Base-by-base conservation (phyloP, 1,140 invertebrate genomes). In the Polyergus mexicanus region DNA sequence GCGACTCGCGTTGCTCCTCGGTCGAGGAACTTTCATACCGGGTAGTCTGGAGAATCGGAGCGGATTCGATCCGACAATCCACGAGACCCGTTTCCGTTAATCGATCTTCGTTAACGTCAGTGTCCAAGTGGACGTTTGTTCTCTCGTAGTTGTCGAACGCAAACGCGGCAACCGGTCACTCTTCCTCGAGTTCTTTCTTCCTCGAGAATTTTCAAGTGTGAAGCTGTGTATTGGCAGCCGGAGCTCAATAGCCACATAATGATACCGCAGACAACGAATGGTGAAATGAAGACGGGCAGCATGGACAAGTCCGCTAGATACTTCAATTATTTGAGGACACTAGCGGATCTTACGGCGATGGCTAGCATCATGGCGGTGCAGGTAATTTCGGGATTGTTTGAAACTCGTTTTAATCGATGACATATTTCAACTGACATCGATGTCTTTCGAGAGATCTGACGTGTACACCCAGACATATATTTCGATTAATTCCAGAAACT, bases 281-380 rank as follows among this genome's bases (percentile, higher is more conserved):
- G 88, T 3, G 92, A 92, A 69, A 85, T 93, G 6, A 88, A 89
- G 4, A 91, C 91, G 11, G 88, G 91, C 19, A 92, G 88, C 35
- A 84, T 93, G 86, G 90, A 94, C 75, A 81, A 84, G 22, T 83
- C 88, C 75, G 78, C 72, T 1, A 93, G 89, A 62, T 92, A 92
- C 78, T 90, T 92, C 62, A 89, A 86, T 62, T 92, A 92, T 62
- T 71, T 94, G 22, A 90, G 86, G 78, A 93, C 93, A 10, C 87
- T 94, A 35, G 93, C 93, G 41, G 93, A 94, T 66, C 85, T 94
- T 51, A 92, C 92, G 0, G 92, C 92, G 56, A 87, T 94, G 84
- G 93, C 93, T 25, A 93, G 93, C 80, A 93, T 94, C 62, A 78
- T 94, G 78, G 93, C 92, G 6, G 86, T 93, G 35, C 92, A 94